Conservation (phyloP, 2,797 vertebrate species). For the Erpetoichthys calabaricus region DNA sequence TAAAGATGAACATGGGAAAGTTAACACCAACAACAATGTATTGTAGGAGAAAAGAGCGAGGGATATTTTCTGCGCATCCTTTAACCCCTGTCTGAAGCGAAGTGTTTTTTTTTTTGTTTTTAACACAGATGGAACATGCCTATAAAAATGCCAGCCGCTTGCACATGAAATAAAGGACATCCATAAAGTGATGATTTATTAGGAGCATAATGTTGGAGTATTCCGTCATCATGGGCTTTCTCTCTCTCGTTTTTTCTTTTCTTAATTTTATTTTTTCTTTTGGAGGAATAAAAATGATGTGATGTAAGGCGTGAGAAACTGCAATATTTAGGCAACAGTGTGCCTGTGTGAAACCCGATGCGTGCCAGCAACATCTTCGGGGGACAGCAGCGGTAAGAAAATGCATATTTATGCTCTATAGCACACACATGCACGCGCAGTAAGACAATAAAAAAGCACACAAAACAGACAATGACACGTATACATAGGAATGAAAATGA, state of each 20-base stretch:
- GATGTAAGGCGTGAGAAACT: constrained; percentile 11
- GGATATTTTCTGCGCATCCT: not conserved
- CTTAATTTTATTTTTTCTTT: not conserved
- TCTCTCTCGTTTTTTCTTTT: too few species aligned
- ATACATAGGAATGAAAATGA: too few species aligned
- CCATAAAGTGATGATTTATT: too few species aligned
- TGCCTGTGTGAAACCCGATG: constrained; percentile 27
- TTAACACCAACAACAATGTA: constrained; percentile 19
- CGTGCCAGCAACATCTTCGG: constrained; percentile 31
- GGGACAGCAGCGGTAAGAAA: constrained; percentile 14
- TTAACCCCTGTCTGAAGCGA: not conserved
- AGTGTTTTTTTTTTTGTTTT: not conserved
- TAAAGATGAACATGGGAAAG: constrained; percentile 27
- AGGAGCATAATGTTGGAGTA: too few species aligned
- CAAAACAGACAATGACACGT: too few species aligned
- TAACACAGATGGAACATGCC: not conserved
- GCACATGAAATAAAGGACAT: too few species aligned
- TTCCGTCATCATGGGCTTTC: too few species aligned
- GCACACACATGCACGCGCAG: too few species aligned
- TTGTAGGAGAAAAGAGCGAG: not conserved
- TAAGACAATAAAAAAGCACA: too few species aligned
- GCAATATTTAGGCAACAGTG: constrained; percentile 6
- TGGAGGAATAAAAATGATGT: constrained; percentile 29
- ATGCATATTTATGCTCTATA: constrained; percentile 7
- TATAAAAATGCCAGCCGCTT: too few species aligned